These are phyloP conservation scores for Ptilodon capucinus DNA, from an alignment of 2,888 invertebrate genomes.

Conservation along the genomic window DNA sequence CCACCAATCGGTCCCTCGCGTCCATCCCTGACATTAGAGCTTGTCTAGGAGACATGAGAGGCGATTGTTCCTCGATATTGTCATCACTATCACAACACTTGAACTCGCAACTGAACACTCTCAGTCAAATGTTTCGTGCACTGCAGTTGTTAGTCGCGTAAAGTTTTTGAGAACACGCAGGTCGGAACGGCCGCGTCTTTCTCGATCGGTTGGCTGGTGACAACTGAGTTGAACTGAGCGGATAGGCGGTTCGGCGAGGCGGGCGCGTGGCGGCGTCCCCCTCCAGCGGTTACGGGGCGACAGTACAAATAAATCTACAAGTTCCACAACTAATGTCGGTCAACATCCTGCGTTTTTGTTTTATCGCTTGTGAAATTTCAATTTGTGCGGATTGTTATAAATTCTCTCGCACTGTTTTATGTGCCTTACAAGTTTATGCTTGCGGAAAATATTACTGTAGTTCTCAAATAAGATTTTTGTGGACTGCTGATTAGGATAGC, in stretches of 20 bases:
- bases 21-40: constrained; percentile 78
- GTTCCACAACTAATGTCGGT: constrained; percentile 39
- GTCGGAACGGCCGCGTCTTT: constrained; percentile 74
- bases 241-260: constrained; percentile 30
- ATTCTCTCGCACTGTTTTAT: too few species aligned
- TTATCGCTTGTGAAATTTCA: constrained; percentile 33
- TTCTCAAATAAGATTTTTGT: too few species aligned
- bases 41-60: constrained; percentile 74
- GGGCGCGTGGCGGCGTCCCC: constrained; percentile 51
- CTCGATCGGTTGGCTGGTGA: constrained; percentile 70
- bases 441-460: too few species aligned
- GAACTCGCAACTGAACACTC: constrained; percentile 72
- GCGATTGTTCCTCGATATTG: constrained; percentile 64
- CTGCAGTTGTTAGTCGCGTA: constrained; percentile 77
- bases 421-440: too few species aligned
- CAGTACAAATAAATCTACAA: constrained; percentile 37
- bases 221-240: constrained; percentile 55
- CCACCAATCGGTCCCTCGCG: constrained; percentile 70
- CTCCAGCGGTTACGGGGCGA: constrained; percentile 33
- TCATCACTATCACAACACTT: constrained; percentile 75
- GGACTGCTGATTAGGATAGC: not conserved
- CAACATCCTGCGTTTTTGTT: constrained; percentile 41
- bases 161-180: constrained; percentile 79
- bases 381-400: constrained; percentile 23
- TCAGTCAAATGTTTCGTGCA: constrained; percentile 58